Conservation (phyloP, 2,797 vertebrate species). For the Perdix hodgsoniae region DNA sequence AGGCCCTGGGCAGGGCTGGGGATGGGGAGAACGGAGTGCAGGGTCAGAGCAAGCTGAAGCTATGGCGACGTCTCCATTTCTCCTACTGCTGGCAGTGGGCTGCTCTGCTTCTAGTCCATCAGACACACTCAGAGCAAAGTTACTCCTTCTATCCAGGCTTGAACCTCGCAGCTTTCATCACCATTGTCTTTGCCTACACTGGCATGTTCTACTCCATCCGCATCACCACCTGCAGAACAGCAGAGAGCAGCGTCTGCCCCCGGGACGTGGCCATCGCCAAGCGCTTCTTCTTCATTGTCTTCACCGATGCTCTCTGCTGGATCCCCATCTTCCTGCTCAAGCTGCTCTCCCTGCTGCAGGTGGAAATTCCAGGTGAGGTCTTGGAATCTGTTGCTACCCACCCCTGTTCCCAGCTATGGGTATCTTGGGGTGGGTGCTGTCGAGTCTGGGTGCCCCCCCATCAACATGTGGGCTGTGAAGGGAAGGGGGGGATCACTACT, state of each 20-base stretch:
- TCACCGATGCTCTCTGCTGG: conserved; percentile 78
- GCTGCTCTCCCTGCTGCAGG: conserved; percentile 74
- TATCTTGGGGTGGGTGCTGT: neutral
- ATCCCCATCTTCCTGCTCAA: conserved; percentile 77
- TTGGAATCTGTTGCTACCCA: fast-evolving
- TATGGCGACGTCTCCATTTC: neutral
- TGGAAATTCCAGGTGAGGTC: conserved; percentile 75
- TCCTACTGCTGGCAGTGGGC: neutral
- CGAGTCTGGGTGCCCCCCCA: neutral
- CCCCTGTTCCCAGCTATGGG: neutral
- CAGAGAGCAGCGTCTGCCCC: neutral
- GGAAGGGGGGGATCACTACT: neutral
- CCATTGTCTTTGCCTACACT: conserved; percentile 75
- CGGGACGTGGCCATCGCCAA: conserved; percentile 71
- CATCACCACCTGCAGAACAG: conserved; percentile 42
- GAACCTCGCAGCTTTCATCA: conserved; percentile 75
- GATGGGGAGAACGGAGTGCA: neutral
- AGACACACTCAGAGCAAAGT: neutral
- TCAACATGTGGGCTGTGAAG: fast-evolving
- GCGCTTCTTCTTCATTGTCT: conserved; percentile 76
- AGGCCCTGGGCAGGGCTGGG: neutral
- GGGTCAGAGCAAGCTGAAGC: fast-evolving
- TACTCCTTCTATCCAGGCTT: conserved; percentile 54
- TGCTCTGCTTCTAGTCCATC: fast-evolving
- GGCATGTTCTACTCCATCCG: conserved; percentile 77